Conservation (phyloP, 2,113 vertebrate genomes). For the Pygoscelis antarcticus region DNA sequence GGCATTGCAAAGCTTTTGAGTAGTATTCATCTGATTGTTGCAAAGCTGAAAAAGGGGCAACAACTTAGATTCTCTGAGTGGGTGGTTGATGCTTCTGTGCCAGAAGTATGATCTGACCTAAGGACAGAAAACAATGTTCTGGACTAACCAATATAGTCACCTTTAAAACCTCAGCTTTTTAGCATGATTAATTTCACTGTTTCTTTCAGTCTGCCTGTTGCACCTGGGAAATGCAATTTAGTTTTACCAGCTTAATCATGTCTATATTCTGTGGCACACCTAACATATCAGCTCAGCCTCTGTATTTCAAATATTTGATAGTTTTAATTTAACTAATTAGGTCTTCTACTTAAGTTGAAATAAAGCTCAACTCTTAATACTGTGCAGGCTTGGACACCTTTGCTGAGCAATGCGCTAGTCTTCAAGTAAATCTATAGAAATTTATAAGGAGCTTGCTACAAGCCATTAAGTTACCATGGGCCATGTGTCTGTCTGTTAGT, state of each 20-base stretch:
- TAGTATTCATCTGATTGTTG: background rate
- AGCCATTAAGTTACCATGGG: background rate
- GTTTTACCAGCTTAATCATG: background rate
- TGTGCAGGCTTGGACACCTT: background rate
- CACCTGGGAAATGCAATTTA: background rate
- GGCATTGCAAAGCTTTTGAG: background rate
- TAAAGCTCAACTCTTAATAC: background rate
- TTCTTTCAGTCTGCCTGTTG: background rate
- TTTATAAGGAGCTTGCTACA: background rate
- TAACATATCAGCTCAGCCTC: background rate
- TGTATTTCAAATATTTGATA: background rate
- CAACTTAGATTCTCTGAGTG: background rate
- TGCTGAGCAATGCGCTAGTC: background rate
- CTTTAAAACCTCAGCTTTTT: background rate
- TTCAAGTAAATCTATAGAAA: background rate
- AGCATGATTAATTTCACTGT: background rate
- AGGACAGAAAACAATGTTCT: background rate
- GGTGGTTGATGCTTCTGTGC: background rate
- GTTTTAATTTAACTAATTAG: background rate
- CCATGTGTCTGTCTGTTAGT: background rate
- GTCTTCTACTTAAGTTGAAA: background rate
- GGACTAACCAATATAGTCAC: background rate
- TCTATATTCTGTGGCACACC: background rate
- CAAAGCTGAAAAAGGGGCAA: background rate
- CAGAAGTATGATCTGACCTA: background rate